These are phyloP conservation scores for Trachemys scripta DNA, from an alignment of 2,113 vertebrate species.

Conservation along the genomic window DNA sequence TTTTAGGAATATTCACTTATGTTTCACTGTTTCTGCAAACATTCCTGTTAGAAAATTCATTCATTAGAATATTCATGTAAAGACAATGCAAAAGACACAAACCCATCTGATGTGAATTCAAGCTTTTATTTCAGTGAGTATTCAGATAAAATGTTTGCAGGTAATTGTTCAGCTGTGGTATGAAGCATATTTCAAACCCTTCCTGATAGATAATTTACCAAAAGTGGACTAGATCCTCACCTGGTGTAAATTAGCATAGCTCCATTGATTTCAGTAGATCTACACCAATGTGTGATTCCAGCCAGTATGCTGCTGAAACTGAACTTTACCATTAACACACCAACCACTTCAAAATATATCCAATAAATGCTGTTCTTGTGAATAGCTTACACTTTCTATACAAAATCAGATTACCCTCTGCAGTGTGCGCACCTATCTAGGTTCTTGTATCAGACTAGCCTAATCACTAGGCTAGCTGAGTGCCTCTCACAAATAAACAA, in stretches of 20 bases:
- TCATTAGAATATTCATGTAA: background rate
- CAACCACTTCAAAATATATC: background rate
- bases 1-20: background rate
- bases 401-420: slow-evolving; percentile 15
- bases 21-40: background rate
- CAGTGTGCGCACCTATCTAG: background rate
- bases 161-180: background rate
- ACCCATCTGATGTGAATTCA: background rate
- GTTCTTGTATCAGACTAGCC: background rate
- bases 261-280: background rate
- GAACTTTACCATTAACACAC: background rate
- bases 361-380: background rate
- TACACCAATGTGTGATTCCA: background rate
- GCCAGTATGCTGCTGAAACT: background rate
- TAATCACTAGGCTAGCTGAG: background rate
- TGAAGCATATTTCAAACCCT: background rate
- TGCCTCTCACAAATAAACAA: background rate
- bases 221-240: background rate
- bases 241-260: background rate
- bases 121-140: background rate
- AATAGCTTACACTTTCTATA: background rate
- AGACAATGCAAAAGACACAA: background rate
- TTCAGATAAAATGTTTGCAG: background rate
- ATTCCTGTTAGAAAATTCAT: background rate
- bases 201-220: background rate